Evolutionary conservation across 2,888 invertebrate species (phyloP), one percentile per base, ranked within the genome.

Genomic region (Lepidonotus clava): DNA sequence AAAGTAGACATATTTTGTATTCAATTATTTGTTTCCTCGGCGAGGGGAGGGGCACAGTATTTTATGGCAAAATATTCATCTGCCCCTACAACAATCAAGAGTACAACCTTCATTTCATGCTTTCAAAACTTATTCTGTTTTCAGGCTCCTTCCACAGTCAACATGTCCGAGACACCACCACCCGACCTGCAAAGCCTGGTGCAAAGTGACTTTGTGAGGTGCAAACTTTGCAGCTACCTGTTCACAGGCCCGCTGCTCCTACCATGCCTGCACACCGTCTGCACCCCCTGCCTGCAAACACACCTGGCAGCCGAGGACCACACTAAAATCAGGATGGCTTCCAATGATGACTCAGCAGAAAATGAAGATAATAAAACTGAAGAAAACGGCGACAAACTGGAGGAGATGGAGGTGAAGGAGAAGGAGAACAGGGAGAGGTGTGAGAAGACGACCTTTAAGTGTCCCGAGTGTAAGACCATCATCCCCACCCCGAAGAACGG

Each of bases 231-330:
- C 61, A 61, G 28, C 61, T 28, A 11, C 28, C 61, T 61, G 5
- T 61, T 61, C 61, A 61, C 61, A 8, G 1, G 4, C 24, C 92
- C 92, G n/a, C 88, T 90, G 67, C 88, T 92, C 76, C 90, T 93
- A 66, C 92, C 92, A 14, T 93, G 93, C 87, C 90, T 93, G 11
- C 92, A 93, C 89, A 90, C 91, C 32, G 89, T 92, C 84, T 93
- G 93, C 86, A 80, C 86, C 1, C 83, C 88, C 38, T 6, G 83
- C 88, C 56, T 92, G 85, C 46, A 34, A 67, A n/a, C 41, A 24
- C 32, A 34, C 51, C n/a, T 85, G 51, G 21, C n/a, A 83, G 86
- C 1, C 8, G 86, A 87, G 2, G 1, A 34, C 56, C 38, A 86
- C 18, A 83, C 87, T 46, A 40, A 76, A 18, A 14, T 21, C 53